Base-by-base conservation (phyloP, 2,888 invertebrate species). In the Lithophane ornitopus region DNA sequence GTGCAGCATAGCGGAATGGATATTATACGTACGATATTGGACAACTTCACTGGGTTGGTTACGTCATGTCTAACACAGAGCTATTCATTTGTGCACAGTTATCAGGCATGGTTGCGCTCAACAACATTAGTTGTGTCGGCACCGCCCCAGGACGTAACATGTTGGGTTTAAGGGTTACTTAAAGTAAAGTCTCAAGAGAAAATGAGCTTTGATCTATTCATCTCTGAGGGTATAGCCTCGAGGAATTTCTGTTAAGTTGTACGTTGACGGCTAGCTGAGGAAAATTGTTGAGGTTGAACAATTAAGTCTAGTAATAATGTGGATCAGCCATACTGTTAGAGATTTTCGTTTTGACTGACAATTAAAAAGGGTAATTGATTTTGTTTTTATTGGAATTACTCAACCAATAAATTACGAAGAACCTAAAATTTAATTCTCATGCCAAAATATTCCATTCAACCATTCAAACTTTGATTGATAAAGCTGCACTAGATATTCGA, bases 71-170 rank as follows among this genome's bases (percentile, higher is more conserved):
- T 72, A 76, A 86, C 74, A 74, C 74, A 82, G 75, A 83, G 49
- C 81, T 81, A 88, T 76, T 88, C 81, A 85, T 87, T 84, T 88
- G 87, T 85, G 77, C 81, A 76, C 75, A 81, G 81, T 76, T 88
- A 83, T 77, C 78, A 78, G 49, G 73, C 81, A 59, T 84, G 87
- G 74, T 74, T 81, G 85, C 81, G 58, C 70, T 72, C 71, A 78
- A 78, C 81, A 84, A 79, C 78, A 79, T 79, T 76, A 85, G 81
- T 77, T 75, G 74, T 77, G 80, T 79, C 70, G 80, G 80, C 83
- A 79, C 65, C 80, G 87, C 74, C 80, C 66, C 63, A 65, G 74
- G 77, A 75, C 54, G 70, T 79, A 70, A 77, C 71, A 86, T 86
- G 84, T 86, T 74, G 66, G 34, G 54, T 70, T 78, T 83, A 84